Evolutionary conservation across 2,888 invertebrate genomes (phyloP).

Genomic region (Trichogramma evanescens): DNA sequence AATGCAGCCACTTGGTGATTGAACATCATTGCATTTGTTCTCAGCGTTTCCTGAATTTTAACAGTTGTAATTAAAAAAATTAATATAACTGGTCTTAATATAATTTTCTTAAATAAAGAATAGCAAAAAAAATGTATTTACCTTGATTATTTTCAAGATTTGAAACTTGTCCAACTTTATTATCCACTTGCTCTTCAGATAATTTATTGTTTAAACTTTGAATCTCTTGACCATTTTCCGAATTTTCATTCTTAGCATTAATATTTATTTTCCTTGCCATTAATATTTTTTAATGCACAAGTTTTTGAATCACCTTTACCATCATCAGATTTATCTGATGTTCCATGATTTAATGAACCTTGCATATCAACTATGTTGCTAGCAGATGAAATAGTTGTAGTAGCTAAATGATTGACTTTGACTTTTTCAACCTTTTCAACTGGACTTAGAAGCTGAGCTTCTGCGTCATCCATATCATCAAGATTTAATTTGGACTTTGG

Average conservation of each 20-base stretch:
- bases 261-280: slow-evolving; percentile 24
- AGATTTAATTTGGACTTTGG: slow-evolving; percentile 32
- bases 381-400: slow-evolving; percentile 49
- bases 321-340: slow-evolving; percentile 35
- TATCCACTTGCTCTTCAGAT: slow-evolving; percentile 6
- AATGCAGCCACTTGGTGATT: slow-evolving; percentile 40
- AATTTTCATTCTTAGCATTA: slow-evolving; percentile 10
- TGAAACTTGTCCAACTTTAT: slow-evolving; percentile 3
- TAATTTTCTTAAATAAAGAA: neutral
- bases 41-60: slow-evolving; percentile 21
- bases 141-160: slow-evolving; percentile 28
- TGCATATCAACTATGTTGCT: slow-evolving; percentile 64
- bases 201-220: slow-evolving; percentile 19
- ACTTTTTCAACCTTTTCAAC: slow-evolving; percentile 29
- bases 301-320: slow-evolving; percentile 31
- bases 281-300: slow-evolving; percentile 20
- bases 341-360: slow-evolving; percentile 49
- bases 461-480: slow-evolving; percentile 35
- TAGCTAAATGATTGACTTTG: slow-evolving; percentile 45
- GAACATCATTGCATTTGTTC: slow-evolving; percentile 26
- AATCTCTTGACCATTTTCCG: slow-evolving; percentile 14
- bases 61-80: neutral
- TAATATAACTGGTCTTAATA: neutral
- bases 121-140: slow-evolving; percentile 13
- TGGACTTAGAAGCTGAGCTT: slow-evolving; percentile 34